A percentile compares a stretch with the other conserved stretches of the same genome.
These are phyloP conservation scores for Rousettus leschenaultii DNA, from an alignment of 2,113 vertebrate genomes.

Conservation along the genomic window DNA sequence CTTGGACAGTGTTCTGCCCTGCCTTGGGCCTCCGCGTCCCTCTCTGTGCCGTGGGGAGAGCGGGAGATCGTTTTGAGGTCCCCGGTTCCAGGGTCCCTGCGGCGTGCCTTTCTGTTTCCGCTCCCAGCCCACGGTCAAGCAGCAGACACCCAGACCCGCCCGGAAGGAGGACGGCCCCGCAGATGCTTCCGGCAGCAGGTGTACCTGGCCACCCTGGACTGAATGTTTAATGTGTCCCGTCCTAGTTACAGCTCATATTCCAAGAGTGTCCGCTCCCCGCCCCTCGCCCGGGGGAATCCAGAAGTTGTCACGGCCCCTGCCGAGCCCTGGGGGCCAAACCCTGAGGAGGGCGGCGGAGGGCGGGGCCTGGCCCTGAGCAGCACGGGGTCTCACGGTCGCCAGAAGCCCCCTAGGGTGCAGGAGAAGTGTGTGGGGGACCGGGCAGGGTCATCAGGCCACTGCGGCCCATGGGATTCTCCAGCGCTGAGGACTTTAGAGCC, in stretches of 20 bases:
- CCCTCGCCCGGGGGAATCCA: background rate
- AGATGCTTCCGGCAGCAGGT: background rate
- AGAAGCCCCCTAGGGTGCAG: background rate
- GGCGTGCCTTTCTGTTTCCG: background rate
- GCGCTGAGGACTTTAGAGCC: background rate
- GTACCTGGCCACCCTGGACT: background rate
- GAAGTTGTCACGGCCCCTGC: background rate
- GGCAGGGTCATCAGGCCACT: background rate
- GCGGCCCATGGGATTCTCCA: background rate
- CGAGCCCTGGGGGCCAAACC: background rate
- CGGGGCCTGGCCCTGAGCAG: background rate
- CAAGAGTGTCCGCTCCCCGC: background rate
- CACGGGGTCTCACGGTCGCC: too few species aligned
- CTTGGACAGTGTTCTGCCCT: background rate
- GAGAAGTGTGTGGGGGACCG: background rate
- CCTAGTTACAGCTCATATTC: constrained; percentile 53
- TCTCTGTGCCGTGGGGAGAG: background rate
- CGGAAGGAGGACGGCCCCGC: background rate
- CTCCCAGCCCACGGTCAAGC: background rate
- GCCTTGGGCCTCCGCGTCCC: background rate
- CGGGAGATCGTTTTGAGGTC: background rate
- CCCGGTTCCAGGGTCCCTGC: background rate
- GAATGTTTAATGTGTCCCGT: constrained; percentile 70
- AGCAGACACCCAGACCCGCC: accelerated
- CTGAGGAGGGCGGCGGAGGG: background rate